Base-by-base conservation (phyloP, 30 jellyfish, hydroid and myxozoan genomes). In the Phacellophora camtschatica region DNA sequence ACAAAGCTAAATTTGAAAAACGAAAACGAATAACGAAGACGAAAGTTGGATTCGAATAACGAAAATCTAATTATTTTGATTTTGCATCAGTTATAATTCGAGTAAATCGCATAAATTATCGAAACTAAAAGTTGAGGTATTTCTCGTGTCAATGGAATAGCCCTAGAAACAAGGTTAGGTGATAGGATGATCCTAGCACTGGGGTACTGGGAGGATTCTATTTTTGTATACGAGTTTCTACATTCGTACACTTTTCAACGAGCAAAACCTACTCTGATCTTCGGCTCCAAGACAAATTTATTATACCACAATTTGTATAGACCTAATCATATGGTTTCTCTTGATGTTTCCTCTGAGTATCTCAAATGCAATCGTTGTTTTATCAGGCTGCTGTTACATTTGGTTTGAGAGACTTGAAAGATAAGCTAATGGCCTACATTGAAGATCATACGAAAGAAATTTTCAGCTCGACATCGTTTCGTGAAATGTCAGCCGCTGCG, bases 311-410 rank as follows among this genome's bases (percentile, higher is more conserved):
- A 10, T 39, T 39, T 39, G 53, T 39, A 39, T 10, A 39, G 53
- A 39, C 13, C 13, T 39, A 39, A 15, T 39, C 15, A 39, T 39
- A 55, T 0, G 68, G 20, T 15, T 39, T 39, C 15, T 10, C 15
- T 6, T 39, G 53, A 39, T 39, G 53, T 39, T 39, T 10, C 53
- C 15, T 15, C 15, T 39, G 13, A 39, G 53, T 6, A 6, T 10
- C 15, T 39, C 53, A 39, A 39, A 39, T 39, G 15, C 9, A 39
- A n/a, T n/a, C n/a, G n/a, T 46, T 10, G 34, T 53, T 32, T 10
- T 54, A 29, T 12, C 74, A 90, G 98, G 91, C 77, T 5, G 97
- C 97, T 5, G 96, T 84, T 15, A 84, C 98, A 46, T 90, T 83
- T 65, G 96, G 84, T 5, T 58, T 90, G 58, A 71, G 74, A 4